Conservation (phyloP, 2,888 invertebrate species). For the Smittia aterrima region DNA sequence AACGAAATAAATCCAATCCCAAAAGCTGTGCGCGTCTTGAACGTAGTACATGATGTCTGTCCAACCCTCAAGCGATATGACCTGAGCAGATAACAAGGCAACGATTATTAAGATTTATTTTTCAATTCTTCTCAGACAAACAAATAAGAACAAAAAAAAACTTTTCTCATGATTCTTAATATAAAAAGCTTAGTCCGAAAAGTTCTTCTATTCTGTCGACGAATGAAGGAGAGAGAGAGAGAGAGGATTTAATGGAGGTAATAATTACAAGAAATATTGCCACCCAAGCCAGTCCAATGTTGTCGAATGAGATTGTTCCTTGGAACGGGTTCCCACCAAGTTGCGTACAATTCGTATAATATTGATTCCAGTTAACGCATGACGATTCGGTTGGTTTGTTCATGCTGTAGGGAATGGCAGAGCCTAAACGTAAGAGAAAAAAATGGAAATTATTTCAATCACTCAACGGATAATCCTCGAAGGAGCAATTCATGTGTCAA, state of each 20-base stretch:
- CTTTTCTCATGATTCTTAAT: too few species aligned
- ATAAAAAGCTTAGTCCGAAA: too few species aligned
- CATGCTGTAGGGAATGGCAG: constrained; percentile 52
- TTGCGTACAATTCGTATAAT: constrained; percentile 92
- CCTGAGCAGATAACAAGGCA: constrained; percentile 60
- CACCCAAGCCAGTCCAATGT: constrained; percentile 99
- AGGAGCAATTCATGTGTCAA: constrained; percentile 26
- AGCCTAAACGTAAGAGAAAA: constrained; percentile 44
- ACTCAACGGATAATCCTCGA: constrained; percentile 20
- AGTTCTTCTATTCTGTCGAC: not conserved
- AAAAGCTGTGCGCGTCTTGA: constrained; percentile 99
- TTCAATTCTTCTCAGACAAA: not conserved
- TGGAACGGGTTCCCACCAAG: constrained; percentile 96
- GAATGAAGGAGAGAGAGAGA: constrained; percentile 2
- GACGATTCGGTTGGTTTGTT: constrained; percentile 69
- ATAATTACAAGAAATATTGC: constrained; percentile 93
- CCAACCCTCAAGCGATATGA: constrained; percentile 99
- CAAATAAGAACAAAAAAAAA: not conserved
- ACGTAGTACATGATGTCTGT: constrained; percentile 99
- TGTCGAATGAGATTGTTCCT: constrained; percentile 99
- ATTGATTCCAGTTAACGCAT: constrained; percentile 98
- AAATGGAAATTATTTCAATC: constrained; percentile 25
- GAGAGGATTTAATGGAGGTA: constrained; percentile 9
- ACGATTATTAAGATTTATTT: constrained; percentile 35
- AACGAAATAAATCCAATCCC: constrained; percentile 99